A percentile compares a stretch with the other conserved stretches of the same genome.
These are phyloP conservation scores for Achlya flavicornis DNA, from an alignment of 2,888 invertebrate genomes.

Conservation along the genomic window DNA sequence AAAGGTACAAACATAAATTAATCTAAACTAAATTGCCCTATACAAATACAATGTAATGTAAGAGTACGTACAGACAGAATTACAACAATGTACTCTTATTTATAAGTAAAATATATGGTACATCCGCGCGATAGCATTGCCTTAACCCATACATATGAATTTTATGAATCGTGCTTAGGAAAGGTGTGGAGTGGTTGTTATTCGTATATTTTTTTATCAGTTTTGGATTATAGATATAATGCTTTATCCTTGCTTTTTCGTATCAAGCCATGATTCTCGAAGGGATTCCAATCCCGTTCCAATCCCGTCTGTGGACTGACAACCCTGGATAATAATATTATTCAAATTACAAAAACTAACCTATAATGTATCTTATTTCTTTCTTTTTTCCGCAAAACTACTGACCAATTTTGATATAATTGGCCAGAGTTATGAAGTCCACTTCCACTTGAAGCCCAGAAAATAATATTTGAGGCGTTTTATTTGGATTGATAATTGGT, in stretches of 20 bases:
- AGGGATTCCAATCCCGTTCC: too few species aligned
- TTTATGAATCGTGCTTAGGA: slow-evolving; percentile 68
- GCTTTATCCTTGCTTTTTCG: background rate
- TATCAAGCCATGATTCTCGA: too few species aligned
- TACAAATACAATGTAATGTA: slow-evolving; percentile 21
- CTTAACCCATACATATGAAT: slow-evolving; percentile 79
- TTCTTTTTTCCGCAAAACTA: too few species aligned
- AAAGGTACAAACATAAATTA: background rate
- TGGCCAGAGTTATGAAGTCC: too few species aligned
- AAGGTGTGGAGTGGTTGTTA: slow-evolving; percentile 47
- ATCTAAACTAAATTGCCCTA: slow-evolving; percentile 4
- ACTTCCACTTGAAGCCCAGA: too few species aligned
- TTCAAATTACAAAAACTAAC: too few species aligned
- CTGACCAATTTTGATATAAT: too few species aligned
- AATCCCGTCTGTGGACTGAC: too few species aligned
- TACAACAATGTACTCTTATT: slow-evolving; percentile 69
- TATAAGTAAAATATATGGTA: slow-evolving; percentile 73
- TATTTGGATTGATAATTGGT: too few species aligned
- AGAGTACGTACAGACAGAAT: slow-evolving; percentile 31
- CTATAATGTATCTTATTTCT: too few species aligned
- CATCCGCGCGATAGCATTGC: slow-evolving; percentile 63
- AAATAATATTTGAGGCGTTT: too few species aligned
- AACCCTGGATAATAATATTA: too few species aligned
- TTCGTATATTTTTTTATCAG: slow-evolving; percentile 1
- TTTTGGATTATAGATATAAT: slow-evolving; percentile 18